These are phyloP conservation scores for Adela reaumurella DNA, from an alignment of 2,888 invertebrate species.

Conservation along the genomic window DNA sequence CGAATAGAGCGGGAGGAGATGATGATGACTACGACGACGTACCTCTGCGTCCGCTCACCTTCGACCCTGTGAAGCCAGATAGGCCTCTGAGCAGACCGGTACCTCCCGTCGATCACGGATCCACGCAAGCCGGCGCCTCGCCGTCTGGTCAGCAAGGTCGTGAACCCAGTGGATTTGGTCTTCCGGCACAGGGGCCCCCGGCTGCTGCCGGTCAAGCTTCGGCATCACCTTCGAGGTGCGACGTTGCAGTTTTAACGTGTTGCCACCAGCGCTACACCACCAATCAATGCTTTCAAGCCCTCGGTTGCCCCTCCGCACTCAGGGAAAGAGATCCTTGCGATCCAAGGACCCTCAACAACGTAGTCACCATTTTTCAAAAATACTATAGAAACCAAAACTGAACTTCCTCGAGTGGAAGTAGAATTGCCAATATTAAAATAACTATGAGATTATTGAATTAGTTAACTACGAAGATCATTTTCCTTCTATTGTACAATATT, in stretches of 20 bases:
- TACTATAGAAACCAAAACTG: conserved; percentile 16
- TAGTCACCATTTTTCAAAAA: conserved; percentile 26
- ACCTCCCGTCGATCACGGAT: conserved; percentile 31
- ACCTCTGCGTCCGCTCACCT: conserved; percentile 32
- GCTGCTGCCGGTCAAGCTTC: too few relatives aligned
- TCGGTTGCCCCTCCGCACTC: conserved; percentile 44
- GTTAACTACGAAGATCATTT: too few relatives aligned
- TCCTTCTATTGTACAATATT: too few relatives aligned
- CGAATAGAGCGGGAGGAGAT: conserved; percentile 14
- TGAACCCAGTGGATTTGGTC: conserved; percentile 15
- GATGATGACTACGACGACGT: conserved; percentile 20
- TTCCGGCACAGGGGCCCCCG: conserved; percentile 21
- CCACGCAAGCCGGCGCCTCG: conserved; percentile 17
- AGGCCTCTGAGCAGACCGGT: conserved; percentile 19
- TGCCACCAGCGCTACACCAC: conserved; percentile 27
- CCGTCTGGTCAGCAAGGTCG: conserved; percentile 1
- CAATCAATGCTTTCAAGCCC: conserved; percentile 27
- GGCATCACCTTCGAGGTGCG: conserved; percentile 26
- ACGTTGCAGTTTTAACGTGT: conserved; percentile 31
- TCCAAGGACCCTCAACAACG: conserved; percentile 20
- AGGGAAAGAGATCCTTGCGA: conserved; percentile 30
- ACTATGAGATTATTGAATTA: too few relatives aligned
- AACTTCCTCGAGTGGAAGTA: too few relatives aligned
- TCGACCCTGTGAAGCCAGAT: conserved; percentile 22
- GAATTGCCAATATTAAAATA: too few relatives aligned